Evolutionary conservation across 1,140 invertebrate genomes (phyloP), one percentile per base, ranked within the genome.

Genomic region (Drosophila ficusphila): DNA sequence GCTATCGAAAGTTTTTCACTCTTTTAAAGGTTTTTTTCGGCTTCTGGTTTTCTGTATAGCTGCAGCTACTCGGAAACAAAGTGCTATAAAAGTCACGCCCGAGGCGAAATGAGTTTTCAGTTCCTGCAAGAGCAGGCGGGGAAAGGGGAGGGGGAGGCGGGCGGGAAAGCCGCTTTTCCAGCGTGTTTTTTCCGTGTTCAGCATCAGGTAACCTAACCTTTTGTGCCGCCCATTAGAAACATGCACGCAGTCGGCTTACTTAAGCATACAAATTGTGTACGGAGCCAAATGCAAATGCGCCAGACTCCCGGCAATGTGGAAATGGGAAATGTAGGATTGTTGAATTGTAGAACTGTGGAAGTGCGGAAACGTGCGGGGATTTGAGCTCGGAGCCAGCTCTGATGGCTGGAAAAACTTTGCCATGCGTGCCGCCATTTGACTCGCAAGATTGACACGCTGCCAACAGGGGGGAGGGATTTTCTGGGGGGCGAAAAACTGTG

Each of bases 151-250:
- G 19, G 19, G 3, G 4, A 14, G 0, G 41, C 7, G 21, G 36
- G 3, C 3, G 39, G 56, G 8, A 60, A 60, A 65, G 57, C 62
- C 33, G 69, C 54, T 72, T 64, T 74, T 65, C 42, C 60, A 60
- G 60, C 60, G 39, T 46, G 47, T 54, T 42, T 74, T 74, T 53
- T 64, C 34, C 46, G 75, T 76, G 34, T 72, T 79, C 76, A 86
- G 76, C 79, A 85, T 85, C 81, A 86, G 81, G 81, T 68, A 68
- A 52, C 8, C 60, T 81, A 86, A 86, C 81, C 81, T 88, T 86
- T 86, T 86, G 81, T 88, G 81, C 81, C 82, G 81, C 81, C 81
- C 82, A 86, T 86, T 86, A 86, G 76, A 86, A 86, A 88, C 81
- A 86, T 86, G 82, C 81, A 86, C 81, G 79, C 81, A 85, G 81